Evolutionary conservation across 2,113 vertebrate species (phyloP).

Genomic region (Ceuthmochares aereus): DNA sequence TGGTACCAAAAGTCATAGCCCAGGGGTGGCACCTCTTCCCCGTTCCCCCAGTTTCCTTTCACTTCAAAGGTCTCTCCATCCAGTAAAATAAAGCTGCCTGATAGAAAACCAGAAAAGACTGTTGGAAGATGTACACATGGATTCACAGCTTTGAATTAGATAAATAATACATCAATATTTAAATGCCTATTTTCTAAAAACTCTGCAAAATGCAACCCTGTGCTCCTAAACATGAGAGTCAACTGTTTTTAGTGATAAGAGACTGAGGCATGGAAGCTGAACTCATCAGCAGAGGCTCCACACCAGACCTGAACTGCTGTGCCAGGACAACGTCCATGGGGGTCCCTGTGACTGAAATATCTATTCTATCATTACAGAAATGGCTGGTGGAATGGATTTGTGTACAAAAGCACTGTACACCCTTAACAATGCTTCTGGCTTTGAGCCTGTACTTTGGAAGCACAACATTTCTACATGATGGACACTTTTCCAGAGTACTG

Average conservation of each 20-base stretch:
- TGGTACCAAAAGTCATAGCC: slow-evolving; percentile 98
- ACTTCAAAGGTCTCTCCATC: slow-evolving; percentile 92
- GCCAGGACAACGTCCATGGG: neutral
- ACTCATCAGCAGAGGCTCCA: neutral
- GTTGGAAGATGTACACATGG: neutral
- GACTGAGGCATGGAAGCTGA: neutral
- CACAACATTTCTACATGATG: fast-evolving
- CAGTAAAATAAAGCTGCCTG: slow-evolving; percentile 90
- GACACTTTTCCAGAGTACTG: neutral
- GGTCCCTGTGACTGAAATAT: neutral
- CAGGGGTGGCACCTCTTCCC: slow-evolving; percentile 73
- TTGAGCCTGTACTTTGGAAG: neutral
- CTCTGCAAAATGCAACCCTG: neutral
- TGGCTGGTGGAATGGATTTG: too few relatives aligned
- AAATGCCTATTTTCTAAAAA: neutral
- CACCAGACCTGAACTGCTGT: neutral
- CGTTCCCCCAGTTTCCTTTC: slow-evolving; percentile 88
- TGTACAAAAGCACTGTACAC: neutral
- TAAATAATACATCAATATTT: neutral
- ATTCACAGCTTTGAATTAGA: neutral
- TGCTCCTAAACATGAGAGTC: neutral
- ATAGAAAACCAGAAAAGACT: neutral
- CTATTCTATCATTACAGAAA: neutral
- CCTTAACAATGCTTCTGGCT: neutral
- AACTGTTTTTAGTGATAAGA: neutral